These are phyloP conservation scores for Coptodon rendalli DNA, from an alignment of 2,113 vertebrate species.

Conservation along the genomic window DNA sequence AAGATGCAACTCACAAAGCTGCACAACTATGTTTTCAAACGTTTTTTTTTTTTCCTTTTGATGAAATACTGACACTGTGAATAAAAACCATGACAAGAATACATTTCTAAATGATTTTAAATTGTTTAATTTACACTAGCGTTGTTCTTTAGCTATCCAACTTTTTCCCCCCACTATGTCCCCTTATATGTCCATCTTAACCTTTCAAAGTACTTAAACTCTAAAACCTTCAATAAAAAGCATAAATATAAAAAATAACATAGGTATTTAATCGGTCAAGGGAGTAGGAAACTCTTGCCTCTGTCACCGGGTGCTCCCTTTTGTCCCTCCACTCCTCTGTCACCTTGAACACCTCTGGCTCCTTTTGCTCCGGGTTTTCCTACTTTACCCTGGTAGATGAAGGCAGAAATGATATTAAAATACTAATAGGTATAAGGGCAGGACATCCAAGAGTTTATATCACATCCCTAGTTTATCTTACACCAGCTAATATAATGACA, in stretches of 20 bases:
- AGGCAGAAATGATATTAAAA: background rate
- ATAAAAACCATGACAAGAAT: background rate
- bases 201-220: background rate
- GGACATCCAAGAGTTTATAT: background rate
- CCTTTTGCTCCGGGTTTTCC: slow-evolving; percentile 60
- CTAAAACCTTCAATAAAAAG: background rate
- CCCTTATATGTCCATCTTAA: background rate
- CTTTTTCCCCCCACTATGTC: background rate
- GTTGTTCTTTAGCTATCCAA: background rate
- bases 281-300: slow-evolving; percentile 31
- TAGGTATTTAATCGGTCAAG: background rate
- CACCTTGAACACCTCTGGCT: slow-evolving; percentile 55
- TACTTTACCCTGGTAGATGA: slow-evolving; percentile 60
- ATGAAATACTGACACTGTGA: background rate
- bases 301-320: slow-evolving; percentile 56
- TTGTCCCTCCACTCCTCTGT: slow-evolving; percentile 61
- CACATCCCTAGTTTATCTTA: background rate
- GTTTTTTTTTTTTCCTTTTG: background rate
- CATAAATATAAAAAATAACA: background rate
- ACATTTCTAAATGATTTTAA: background rate
- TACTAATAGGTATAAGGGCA: background rate
- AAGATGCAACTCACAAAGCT: background rate
- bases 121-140: background rate
- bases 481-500: background rate
- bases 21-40: background rate